A percentile compares a stretch with the other conserved stretches of the same genome.
These are phyloP conservation scores for Eristalis pertinax DNA, from an alignment of 2,888 invertebrate species.

Conservation along the genomic window DNA sequence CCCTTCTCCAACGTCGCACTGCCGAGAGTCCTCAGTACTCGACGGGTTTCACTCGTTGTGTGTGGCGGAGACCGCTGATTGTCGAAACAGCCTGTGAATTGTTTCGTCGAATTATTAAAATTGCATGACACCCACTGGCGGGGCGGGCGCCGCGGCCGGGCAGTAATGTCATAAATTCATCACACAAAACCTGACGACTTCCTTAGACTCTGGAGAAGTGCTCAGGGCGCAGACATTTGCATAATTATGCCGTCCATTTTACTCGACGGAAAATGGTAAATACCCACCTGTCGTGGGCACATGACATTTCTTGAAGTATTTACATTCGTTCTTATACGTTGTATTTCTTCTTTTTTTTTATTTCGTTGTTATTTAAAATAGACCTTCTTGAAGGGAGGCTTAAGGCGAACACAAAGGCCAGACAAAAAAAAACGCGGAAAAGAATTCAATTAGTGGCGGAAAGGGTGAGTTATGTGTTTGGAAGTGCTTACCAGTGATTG, in stretches of 20 bases:
- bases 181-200: constrained; percentile 45
- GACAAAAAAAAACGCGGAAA: no score
- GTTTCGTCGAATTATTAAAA: constrained; percentile 50
- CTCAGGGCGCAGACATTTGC: constrained; percentile 44
- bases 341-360: background rate
- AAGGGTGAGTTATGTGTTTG: constrained; percentile 65
- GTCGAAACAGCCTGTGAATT: constrained; percentile 34
- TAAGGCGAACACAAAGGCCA: background rate
- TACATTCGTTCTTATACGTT: background rate
- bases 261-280: constrained; percentile 28
- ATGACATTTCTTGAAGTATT: constrained; percentile 39
- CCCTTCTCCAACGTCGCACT: no score
- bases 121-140: constrained; percentile 38
- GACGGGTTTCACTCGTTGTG: constrained; percentile 16
- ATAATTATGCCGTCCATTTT: constrained; percentile 54
- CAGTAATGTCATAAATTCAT: constrained; percentile 56
- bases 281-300: constrained; percentile 30
- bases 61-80: constrained; percentile 32
- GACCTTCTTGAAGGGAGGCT: background rate
- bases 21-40: background rate
- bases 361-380: constrained; percentile 2
- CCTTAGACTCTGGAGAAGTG: constrained; percentile 23
- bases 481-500: constrained; percentile 86
- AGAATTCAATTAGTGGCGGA: constrained; percentile 12
- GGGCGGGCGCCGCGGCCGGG: constrained; percentile 6